phyloP scores from a whole-genome alignment of 2,113 vertebrate species.

The Zingel zingel region DNA sequence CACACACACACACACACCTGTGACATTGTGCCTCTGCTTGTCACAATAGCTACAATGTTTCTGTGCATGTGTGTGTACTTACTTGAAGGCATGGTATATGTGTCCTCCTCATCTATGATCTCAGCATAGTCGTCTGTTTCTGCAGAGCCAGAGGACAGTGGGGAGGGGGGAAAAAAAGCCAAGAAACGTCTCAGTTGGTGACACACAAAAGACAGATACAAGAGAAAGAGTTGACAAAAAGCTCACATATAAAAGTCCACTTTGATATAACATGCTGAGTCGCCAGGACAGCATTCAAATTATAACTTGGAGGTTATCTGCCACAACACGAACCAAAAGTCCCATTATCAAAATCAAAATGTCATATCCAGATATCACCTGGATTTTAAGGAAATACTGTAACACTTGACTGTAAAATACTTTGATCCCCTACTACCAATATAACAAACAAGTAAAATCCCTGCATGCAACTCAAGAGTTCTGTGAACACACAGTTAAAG shows the following conservation, averaged over 20 bases:
- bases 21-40: slow-evolving; percentile 2
- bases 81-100: slow-evolving; percentile 99
- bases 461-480: neutral
- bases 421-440: neutral
- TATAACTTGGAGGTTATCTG: neutral
- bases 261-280: slow-evolving; percentile 1
- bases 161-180: neutral
- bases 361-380: neutral
- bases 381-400: neutral
- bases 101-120: slow-evolving; percentile 99
- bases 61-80: slow-evolving; percentile 77
- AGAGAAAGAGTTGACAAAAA: slow-evolving; percentile 4
- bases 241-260: neutral
- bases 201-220: neutral
- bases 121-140: slow-evolving; percentile 99
- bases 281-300: neutral
- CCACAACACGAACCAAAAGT: neutral
- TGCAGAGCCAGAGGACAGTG: slow-evolving; percentile 68
- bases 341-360: neutral
- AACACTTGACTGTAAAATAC: neutral
- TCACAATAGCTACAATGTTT: neutral
- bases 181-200: neutral
- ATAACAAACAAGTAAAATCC: neutral
- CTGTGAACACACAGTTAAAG: neutral
- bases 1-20: slow-evolving; percentile 1